Conservation (phyloP, 2,113 vertebrate genomes). For the Acanthisitta chloris region DNA sequence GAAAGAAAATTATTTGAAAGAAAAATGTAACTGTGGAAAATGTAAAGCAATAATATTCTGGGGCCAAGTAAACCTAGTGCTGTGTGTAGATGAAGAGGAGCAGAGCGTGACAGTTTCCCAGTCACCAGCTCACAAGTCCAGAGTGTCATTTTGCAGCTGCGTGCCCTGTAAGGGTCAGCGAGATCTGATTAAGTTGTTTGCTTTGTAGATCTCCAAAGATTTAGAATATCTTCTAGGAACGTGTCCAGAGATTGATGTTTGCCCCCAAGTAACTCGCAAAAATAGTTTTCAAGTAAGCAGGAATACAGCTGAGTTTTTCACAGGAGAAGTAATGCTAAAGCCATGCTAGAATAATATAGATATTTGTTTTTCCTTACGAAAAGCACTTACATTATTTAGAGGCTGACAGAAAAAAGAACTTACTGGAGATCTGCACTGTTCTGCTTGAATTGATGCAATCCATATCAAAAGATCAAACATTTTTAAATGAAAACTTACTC, state of each 20-base stretch:
- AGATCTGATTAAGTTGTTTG: slow-evolving; percentile 14
- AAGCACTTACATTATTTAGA: not conserved
- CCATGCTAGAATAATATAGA: not conserved
- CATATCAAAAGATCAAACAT: not conserved
- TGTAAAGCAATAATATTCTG: not conserved
- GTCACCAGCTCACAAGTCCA: not conserved
- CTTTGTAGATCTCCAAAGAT: not conserved
- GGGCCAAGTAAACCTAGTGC: not conserved
- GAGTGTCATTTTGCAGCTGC: slow-evolving; percentile 24
- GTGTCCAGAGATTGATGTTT: not conserved
- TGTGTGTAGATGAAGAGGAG: not conserved
- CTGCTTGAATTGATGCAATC: not conserved
- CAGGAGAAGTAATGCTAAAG: not conserved
- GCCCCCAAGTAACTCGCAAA: not conserved
- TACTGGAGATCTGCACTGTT: not conserved
- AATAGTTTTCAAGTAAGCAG: not conserved
- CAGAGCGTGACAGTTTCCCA: not conserved
- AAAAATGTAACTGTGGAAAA: not conserved
- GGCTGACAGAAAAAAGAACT: not conserved
- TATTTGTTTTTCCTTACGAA: not conserved
- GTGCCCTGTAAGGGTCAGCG: not conserved
- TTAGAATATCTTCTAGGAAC: not conserved
- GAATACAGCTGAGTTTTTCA: not conserved
- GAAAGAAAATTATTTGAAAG: no score
- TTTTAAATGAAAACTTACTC: not conserved